Conservation (phyloP, 2,113 vertebrate genomes). For the Dicentrarchus labrax region DNA sequence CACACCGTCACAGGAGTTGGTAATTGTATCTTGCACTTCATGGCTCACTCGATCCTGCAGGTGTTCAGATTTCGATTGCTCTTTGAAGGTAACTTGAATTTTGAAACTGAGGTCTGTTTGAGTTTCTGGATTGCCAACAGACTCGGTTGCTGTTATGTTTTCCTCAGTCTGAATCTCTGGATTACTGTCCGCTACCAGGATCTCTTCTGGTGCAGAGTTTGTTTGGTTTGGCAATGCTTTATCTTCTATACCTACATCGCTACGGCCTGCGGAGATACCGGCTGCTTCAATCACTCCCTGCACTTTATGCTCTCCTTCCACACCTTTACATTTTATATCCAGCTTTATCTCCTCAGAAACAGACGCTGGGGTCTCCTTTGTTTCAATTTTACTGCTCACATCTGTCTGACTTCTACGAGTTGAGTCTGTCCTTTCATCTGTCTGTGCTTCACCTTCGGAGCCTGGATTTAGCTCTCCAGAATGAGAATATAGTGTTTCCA, state of each 20-base stretch:
- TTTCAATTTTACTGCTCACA: constrained; percentile 28
- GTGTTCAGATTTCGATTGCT: constrained; percentile 39
- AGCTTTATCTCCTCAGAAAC: constrained; percentile 37
- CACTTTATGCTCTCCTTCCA: not conserved
- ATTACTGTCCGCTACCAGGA: constrained; percentile 10
- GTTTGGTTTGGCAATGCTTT: not conserved
- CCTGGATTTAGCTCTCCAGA: constrained; percentile 29
- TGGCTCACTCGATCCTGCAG: constrained; percentile 7
- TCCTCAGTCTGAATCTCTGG: constrained; percentile 20
- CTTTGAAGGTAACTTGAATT: constrained; percentile 45
- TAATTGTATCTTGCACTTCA: constrained; percentile 22
- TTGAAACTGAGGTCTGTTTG: constrained; percentile 60
- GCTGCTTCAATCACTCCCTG: constrained; percentile 19
- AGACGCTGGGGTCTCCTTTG: constrained; percentile 13
- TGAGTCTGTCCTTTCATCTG: constrained; percentile 12
- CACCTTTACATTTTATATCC: constrained; percentile 31
- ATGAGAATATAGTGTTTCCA: constrained; percentile 24
- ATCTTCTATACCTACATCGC: constrained; percentile 9
- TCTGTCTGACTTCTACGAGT: not conserved
- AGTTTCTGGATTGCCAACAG: constrained; percentile 25
- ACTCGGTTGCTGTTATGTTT: not conserved
- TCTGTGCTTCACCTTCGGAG: constrained; percentile 21
- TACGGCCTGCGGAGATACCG: not conserved
- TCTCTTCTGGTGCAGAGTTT: constrained; percentile 15
- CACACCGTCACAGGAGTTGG: constrained; percentile 31